Evolutionary conservation across 2,888 invertebrate genomes (phyloP).

Genomic region (Watsonalla binaria): DNA sequence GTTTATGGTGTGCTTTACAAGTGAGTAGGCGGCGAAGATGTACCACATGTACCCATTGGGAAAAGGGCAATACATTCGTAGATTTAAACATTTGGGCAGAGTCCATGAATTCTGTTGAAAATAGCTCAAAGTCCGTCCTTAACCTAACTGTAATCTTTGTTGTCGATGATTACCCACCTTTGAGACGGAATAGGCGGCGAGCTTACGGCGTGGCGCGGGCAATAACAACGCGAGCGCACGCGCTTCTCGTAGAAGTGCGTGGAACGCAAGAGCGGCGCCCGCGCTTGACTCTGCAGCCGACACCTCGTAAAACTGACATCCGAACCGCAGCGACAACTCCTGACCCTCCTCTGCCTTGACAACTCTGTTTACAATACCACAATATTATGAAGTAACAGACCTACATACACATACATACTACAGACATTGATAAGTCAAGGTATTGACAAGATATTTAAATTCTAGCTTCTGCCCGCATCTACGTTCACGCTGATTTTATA

Average conservation of each 20-base stretch:
- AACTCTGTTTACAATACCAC: conserved; percentile 73
- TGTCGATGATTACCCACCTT: conserved; percentile 67
- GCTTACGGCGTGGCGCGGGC: conserved; percentile 83
- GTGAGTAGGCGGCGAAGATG: not conserved
- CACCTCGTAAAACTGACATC: conserved; percentile 91
- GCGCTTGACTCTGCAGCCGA: conserved; percentile 90
- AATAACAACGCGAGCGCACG: conserved; percentile 85
- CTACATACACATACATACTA: too few species aligned
- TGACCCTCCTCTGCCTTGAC: conserved; percentile 89
- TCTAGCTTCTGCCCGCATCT: not conserved
- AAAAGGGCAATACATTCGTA: too few species aligned
- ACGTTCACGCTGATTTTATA: too few species aligned
- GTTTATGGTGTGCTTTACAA: not conserved
- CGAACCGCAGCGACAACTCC: conserved; percentile 85
- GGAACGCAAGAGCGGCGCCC: conserved; percentile 89
- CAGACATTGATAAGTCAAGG: too few species aligned
- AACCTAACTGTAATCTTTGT: too few species aligned
- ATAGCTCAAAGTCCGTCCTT: too few species aligned
- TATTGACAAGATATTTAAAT: not conserved
- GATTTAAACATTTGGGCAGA: too few species aligned
- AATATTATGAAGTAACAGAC: not conserved
- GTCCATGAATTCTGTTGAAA: too few species aligned
- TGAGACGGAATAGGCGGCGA: conserved; percentile 87
- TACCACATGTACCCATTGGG: not conserved
- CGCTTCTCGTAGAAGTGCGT: conserved; percentile 86